phyloP scores from a whole-genome alignment of 2,888 invertebrate genomes.

The Tetragonisca angustula region DNA sequence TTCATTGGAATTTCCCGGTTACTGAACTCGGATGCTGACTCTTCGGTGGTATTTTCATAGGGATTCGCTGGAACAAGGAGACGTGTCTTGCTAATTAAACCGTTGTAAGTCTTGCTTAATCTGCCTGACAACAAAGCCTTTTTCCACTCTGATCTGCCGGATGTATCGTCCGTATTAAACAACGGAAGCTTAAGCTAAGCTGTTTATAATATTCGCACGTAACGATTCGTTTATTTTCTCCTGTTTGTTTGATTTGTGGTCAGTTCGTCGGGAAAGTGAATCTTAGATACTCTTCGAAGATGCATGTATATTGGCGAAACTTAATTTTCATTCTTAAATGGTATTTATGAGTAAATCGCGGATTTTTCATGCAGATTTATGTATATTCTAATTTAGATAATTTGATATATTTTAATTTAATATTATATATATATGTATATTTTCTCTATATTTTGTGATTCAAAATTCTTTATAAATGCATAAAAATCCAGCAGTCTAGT shows the following conservation, averaged over 20 bases:
- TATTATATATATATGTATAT: no score
- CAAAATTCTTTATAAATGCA: no score
- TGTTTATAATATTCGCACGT: neutral
- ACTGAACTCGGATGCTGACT: conserved; percentile 84
- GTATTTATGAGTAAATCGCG: no score
- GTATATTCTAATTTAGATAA: no score
- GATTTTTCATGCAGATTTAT: no score
- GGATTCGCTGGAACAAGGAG: conserved; percentile 70
- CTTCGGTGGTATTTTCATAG: conserved; percentile 85
- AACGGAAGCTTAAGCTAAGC: neutral
- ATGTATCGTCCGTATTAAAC: neutral
- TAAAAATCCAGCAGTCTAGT: no score
- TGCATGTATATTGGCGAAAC: no score
- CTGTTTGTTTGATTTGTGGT: neutral
- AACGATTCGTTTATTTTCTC: neutral
- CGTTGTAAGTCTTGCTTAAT: conserved; percentile 18
- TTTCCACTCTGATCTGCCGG: neutral
- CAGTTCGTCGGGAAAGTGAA: neutral
- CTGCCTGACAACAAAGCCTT: neutral
- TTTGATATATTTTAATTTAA: no score
- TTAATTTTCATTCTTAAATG: no score
- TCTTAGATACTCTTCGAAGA: no score
- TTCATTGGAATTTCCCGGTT: conserved; percentile 85
- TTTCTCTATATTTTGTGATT: no score
- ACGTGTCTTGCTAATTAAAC: conserved; percentile 39